These are phyloP conservation scores for Remorina albescens DNA, from an alignment of 2,797 vertebrate genomes.

Conservation along the genomic window DNA sequence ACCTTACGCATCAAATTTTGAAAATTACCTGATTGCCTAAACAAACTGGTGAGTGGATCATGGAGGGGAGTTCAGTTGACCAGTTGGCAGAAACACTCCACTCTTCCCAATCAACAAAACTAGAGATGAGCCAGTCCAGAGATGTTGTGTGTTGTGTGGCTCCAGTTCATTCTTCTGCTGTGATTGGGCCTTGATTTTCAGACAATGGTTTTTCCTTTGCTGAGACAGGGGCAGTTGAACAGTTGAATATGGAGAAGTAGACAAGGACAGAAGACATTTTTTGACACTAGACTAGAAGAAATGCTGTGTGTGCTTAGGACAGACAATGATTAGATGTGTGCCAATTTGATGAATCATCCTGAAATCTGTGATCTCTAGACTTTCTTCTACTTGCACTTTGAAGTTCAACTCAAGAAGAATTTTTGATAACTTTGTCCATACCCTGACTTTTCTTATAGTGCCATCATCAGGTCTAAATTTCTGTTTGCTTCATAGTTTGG, in stretches of 20 bases:
- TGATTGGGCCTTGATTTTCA: constrained; percentile 2
- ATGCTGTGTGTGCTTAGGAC: no score
- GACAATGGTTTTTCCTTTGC: neutral
- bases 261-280: neutral
- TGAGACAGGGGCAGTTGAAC: neutral
- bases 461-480: neutral
- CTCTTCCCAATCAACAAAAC: neutral
- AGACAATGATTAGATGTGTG: no score
- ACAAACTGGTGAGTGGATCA: neutral
- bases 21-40: neutral
- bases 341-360: no score
- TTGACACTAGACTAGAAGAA: neutral
- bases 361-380: no score
- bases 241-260: neutral
- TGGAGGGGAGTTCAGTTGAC: constrained; percentile 7
- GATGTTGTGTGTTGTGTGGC: constrained; percentile 3
- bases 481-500: neutral
- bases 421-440: neutral
- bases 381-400: no score
- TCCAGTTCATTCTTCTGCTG: neutral
- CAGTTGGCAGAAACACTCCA: constrained; percentile 22
- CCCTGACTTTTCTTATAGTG: neutral
- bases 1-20: neutral
- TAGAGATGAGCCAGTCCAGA: neutral
- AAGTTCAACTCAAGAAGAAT: no score